Base-by-base conservation (phyloP, 2,113 vertebrate genomes). In the Gallinago jamesoni region DNA sequence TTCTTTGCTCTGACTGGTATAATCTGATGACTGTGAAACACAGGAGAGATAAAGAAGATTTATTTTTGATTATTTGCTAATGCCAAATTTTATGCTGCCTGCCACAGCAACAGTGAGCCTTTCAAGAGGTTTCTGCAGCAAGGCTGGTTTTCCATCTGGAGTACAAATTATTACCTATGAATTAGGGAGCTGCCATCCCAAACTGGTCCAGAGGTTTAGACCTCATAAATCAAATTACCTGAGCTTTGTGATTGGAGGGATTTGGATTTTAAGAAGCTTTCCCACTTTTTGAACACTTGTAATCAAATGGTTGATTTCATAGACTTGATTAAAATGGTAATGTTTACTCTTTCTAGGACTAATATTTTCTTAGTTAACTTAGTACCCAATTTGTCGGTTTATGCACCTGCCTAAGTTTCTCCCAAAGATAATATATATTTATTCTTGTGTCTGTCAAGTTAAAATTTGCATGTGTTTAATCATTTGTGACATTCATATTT, bases 221-320 rank as follows among this genome's bases (percentile, higher is more conserved):
- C 41, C n/a, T n/a, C 10, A 48, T 47, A 83, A 96, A 69, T 17
- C 19, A 90, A 83, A 76, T 55, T 35, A 84, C 21, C 56, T 70
- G 75, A 87, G 10, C 3, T 92, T 31, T 73, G 48, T 28, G 31
- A 50, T 73, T 80, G 47, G n/a, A 76, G 43, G 9, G 13, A 82
- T 70, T 76, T 87, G 30, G 53, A 70, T 81, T 96, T 94, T 72
- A 84, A 94, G 73, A 75, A 21, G 23, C 27, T 89, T 87, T 85
- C 47, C 39, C 28, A 45, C 27, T 63, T 79, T 62, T 55, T 67
- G 41, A 83, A 77, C 23, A 30, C 9, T 53, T 56, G 35, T 17
- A 85, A 72, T 79, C 24, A 89, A 73, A 91, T 12, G 23, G 25
- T 79, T 94, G 45, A 12, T 48, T 91, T 90, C n/a, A 59, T 1